These are phyloP conservation scores for Rana temporaria DNA, from an alignment of 2,113 vertebrate species.

Conservation along the genomic window DNA sequence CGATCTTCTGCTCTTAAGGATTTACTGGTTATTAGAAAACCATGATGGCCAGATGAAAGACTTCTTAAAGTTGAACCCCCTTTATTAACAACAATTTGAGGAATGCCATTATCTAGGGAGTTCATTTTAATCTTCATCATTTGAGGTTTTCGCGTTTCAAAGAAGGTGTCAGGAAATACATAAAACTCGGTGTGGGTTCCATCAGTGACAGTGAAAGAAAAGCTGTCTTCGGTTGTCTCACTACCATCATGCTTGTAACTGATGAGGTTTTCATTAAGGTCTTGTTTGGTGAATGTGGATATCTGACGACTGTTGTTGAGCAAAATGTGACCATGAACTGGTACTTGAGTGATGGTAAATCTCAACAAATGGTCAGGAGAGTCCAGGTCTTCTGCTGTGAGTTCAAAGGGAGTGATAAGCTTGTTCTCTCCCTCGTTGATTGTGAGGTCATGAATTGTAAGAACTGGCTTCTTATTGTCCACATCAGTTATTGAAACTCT, in stretches of 20 bases:
- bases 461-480: constrained; percentile 70
- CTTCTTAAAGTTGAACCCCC: constrained; percentile 60
- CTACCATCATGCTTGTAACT: constrained; percentile 68
- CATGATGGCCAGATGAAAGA: constrained; percentile 63
- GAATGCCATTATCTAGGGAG: constrained; percentile 60
- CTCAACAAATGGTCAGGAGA: constrained; percentile 64
- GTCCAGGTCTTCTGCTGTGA: constrained; percentile 67
- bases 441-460: constrained; percentile 63
- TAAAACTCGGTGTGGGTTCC: constrained; percentile 65
- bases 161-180: constrained; percentile 64
- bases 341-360: constrained; percentile 67
- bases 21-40: constrained; percentile 69
- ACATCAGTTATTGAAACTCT: constrained; percentile 65
- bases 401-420: constrained; percentile 70
- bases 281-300: constrained; percentile 69
- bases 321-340: constrained; percentile 66
- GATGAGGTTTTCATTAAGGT: constrained; percentile 70
- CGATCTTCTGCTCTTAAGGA: constrained; percentile 65
- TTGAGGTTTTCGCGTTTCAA: constrained; percentile 66
- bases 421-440: constrained; percentile 64
- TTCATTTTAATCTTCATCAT: constrained; percentile 66
- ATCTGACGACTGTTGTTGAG: constrained; percentile 64
- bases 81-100: constrained; percentile 66
- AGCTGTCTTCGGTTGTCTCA: constrained; percentile 65
- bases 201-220: constrained; percentile 72